Evolutionary conservation across 2,113 vertebrate species (phyloP), one percentile per base, ranked within the genome.

Genomic region (Lasiurus cinereus): DNA sequence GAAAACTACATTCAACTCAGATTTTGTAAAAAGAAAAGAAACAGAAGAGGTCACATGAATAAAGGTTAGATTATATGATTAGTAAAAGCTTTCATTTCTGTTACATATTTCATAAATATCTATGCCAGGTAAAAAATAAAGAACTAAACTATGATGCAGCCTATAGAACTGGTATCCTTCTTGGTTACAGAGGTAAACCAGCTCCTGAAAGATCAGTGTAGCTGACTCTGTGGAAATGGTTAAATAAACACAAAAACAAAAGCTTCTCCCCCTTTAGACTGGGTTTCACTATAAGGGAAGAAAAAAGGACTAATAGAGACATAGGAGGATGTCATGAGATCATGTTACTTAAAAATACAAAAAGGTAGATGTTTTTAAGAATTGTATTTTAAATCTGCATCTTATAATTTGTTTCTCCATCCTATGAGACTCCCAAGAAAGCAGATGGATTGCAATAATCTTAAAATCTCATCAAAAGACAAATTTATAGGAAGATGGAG

Each of bases 291-390:
- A 76, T 54, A 69, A 39, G 39, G 74, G 18, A 67, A 87, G 69
- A 88, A 73, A 79, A 93, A 90, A 96, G 88, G 67, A 96, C 48
- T 85, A 91, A 86, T 82, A 13, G 24, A 10, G 22, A 33, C 72
- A 43, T 78, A 56, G 64, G 39, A 64, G 79, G 43, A 92, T 94
- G 62, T 93, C 43, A 11, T 78, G 77, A 96, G 67, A 96, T 82
- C 62, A 70, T 64, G 36, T 91, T 94, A 83, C 95, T 85, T 83
- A 95, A 27, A 93, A 78, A 91, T 21, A 95, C 54, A 95, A 69
- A 89, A 87, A 84, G 29, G 9, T 69, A 88, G 93, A 79, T 83
- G 48, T 73, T 97, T 90, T 85, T 74, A 93, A 94, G 39, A 84
- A 78, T 64, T 66, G 64, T 73, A 90, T 88, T 43, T 88, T 16